A percentile compares a stretch with the other conserved stretches of the same genome.
Conservation (phyloP, 1,140 invertebrate genomes). For the Eriosoma lanigerum region DNA sequence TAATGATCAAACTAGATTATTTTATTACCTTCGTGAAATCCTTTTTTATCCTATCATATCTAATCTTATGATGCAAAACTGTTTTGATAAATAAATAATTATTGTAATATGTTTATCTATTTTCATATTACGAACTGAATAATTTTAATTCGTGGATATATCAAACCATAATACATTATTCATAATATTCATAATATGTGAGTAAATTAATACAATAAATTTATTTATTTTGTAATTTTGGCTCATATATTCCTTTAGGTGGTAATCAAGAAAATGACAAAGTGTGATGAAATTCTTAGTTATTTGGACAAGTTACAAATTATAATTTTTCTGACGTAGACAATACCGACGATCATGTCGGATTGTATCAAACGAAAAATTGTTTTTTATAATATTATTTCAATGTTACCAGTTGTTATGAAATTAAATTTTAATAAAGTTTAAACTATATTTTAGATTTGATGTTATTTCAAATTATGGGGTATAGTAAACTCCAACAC, state of each 20-base stretch:
- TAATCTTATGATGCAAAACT: too few relatives aligned
- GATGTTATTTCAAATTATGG: not conserved
- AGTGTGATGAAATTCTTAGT: not conserved
- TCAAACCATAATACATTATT: not conserved
- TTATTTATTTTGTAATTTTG: not conserved
- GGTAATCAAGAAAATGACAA: not conserved
- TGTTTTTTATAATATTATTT: not conserved
- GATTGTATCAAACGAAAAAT: too few relatives aligned
- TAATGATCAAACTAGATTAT: not conserved
- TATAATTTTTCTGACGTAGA: too few relatives aligned
- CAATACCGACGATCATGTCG: too few relatives aligned
- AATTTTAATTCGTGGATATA: too few relatives aligned
- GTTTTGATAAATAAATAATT: too few relatives aligned
- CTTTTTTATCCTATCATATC: too few relatives aligned
- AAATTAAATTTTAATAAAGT: not conserved
- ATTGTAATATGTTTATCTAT: too few relatives aligned
- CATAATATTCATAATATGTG: not conserved
- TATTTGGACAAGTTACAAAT: not conserved
- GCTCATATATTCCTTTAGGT: too few relatives aligned
- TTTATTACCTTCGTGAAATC: not conserved
- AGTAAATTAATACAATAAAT: not conserved
- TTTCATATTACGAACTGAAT: too few relatives aligned
- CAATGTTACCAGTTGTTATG: not conserved
- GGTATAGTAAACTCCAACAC: too few relatives aligned
- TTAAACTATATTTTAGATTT: slow-evolving; percentile 1